These are phyloP conservation scores for Anolis sagrei DNA, from an alignment of 2,113 vertebrate species.

Conservation along the genomic window DNA sequence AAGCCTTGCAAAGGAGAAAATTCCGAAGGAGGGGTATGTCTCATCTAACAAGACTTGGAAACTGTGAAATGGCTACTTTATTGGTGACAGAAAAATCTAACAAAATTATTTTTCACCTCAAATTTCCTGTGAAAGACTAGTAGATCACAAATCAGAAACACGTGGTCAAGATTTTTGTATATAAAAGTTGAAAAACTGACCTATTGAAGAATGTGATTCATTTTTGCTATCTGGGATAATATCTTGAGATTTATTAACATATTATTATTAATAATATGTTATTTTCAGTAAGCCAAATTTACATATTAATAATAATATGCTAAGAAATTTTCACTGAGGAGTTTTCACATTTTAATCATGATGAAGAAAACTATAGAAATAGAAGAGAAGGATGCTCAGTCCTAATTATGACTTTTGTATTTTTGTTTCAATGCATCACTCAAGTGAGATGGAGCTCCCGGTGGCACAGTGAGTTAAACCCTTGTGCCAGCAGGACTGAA, in stretches of 20 bases:
- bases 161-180: slow-evolving; percentile 38
- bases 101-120: too few relatives aligned
- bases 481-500: too few relatives aligned
- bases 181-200: slow-evolving; percentile 35
- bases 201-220: slow-evolving; percentile 5
- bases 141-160: slow-evolving; percentile 41
- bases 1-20: too few relatives aligned
- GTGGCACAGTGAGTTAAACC: too few relatives aligned
- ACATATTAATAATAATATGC: neutral
- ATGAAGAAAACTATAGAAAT: neutral
- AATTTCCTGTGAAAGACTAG: slow-evolving; percentile 45
- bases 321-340: neutral
- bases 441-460: neutral
- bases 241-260: too few relatives aligned
- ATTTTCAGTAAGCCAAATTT: too few relatives aligned
- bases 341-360: neutral
- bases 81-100: too few relatives aligned
- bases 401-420: neutral
- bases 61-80: too few relatives aligned
- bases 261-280: too few relatives aligned
- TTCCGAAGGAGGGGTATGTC: too few relatives aligned
- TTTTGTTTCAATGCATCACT: neutral
- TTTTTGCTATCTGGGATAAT: slow-evolving; percentile 17
- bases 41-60: too few relatives aligned
- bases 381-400: too few relatives aligned